A percentile compares a stretch with the other conserved stretches of the same genome.
phyloP scores from a whole-genome alignment of 2,113 vertebrate genomes.

The Willisornis vidua region DNA sequence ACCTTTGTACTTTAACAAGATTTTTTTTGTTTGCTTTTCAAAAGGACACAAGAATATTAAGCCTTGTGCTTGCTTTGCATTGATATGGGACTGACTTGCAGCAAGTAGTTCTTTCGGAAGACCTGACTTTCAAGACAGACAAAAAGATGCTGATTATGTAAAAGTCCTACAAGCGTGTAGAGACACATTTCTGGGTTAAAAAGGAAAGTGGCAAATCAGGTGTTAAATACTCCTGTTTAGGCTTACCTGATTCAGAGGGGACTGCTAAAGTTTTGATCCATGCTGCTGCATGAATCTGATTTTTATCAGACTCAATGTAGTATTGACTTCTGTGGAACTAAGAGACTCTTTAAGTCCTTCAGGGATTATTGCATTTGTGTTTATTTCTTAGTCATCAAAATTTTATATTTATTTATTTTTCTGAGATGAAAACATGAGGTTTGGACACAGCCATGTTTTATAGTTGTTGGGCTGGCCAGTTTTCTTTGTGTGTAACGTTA shows the following conservation, averaged over 20 bases:
- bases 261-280: not conserved
- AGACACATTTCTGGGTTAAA: not conserved
- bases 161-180: not conserved
- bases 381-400: not conserved
- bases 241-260: not conserved
- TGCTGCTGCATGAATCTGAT: not conserved
- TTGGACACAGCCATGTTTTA: not conserved
- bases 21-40: constrained; percentile 17
- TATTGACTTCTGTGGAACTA: not conserved
- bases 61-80: not conserved
- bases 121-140: not conserved
- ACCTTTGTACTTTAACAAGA: constrained; percentile 31
- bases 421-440: not conserved
- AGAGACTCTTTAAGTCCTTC: not conserved
- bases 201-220: not conserved
- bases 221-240: not conserved
- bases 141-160: not conserved
- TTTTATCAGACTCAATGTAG: not conserved
- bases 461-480: not conserved
- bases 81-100: not conserved
- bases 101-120: not conserved
- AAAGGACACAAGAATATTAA: constrained; percentile 19
- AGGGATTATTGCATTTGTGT: not conserved
- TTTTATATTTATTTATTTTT: not conserved
- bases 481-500: not conserved